Conservation (phyloP, 1,140 invertebrate species). For the Antheraea pernyi region DNA sequence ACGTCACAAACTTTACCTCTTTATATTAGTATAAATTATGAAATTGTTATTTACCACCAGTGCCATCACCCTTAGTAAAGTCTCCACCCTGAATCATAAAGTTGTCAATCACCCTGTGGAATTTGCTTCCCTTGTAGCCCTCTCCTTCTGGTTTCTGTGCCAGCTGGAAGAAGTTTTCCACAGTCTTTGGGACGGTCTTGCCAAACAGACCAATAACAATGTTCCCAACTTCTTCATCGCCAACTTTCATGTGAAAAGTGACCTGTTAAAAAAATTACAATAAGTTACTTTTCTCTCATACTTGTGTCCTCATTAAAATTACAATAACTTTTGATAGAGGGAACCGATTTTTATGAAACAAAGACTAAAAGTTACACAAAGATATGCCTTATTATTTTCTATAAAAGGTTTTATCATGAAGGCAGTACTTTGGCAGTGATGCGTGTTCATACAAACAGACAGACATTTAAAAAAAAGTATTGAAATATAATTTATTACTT, state of each 20-base stretch:
- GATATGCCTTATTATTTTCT: too few species aligned
- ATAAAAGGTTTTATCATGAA: too few species aligned
- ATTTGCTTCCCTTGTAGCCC: conserved; percentile 93
- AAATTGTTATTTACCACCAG: conserved; percentile 83
- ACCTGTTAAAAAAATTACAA: conserved; percentile 82
- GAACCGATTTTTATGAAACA: too few species aligned
- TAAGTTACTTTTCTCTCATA: too few species aligned
- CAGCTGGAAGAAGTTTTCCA: conserved; percentile 93
- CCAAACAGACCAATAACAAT: conserved; percentile 97
- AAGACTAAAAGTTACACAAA: too few species aligned
- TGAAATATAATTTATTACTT: too few species aligned
- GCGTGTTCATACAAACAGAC: too few species aligned
- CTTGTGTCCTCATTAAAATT: too few species aligned
- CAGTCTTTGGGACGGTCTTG: conserved; percentile 97
- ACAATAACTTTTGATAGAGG: too few species aligned
- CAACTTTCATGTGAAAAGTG: conserved; percentile 95
- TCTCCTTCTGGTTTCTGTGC: conserved; percentile 88
- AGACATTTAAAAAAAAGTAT: too few species aligned
- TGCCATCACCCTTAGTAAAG: conserved; percentile 95
- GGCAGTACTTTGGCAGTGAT: too few species aligned
- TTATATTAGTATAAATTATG: not conserved
- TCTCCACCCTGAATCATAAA: conserved; percentile 98
- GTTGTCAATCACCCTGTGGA: conserved; percentile 95
- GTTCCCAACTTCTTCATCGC: conserved; percentile 86
- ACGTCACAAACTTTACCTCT: too few species aligned